A percentile compares a stretch with the other conserved stretches of the same genome.
These are phyloP conservation scores for Astropecten irregularis DNA, from an alignment of 53 echinoderm and acorn worm genomes.

Conservation along the genomic window DNA sequence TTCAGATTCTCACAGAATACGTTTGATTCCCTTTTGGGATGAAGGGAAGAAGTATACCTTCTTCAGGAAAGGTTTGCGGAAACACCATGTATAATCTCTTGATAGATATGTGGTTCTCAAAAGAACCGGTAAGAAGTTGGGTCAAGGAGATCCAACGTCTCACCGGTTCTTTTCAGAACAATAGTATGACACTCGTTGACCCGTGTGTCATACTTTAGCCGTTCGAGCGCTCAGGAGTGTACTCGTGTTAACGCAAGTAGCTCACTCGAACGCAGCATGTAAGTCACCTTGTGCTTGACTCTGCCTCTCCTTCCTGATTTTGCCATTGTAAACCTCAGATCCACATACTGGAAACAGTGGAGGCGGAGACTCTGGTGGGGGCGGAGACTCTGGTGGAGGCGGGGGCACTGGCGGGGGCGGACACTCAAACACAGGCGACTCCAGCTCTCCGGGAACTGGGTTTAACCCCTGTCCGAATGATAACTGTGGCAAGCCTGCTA, in stretches of 20 bases:
- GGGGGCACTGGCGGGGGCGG: neutral
- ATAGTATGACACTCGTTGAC: too few relatives aligned
- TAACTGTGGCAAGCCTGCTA: constrained; percentile 57
- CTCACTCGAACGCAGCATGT: too few relatives aligned
- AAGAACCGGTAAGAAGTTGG: too few relatives aligned
- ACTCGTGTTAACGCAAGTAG: too few relatives aligned
- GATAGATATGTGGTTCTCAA: too few relatives aligned
- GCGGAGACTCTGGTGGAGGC: neutral
- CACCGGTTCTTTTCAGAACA: too few relatives aligned
- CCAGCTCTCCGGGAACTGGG: constrained; percentile 57
- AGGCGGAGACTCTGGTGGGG: neutral
- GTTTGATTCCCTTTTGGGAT: neutral
- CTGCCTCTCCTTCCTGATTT: too few relatives aligned
- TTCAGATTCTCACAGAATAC: neutral
- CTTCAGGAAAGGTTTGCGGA: neutral
- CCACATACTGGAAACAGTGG: constrained; percentile 9
- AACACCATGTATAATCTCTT: neutral
- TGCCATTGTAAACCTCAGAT: neutral
- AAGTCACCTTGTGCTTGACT: too few relatives aligned
- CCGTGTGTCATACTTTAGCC: too few relatives aligned
- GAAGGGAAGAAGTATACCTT: neutral
- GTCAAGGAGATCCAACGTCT: too few relatives aligned
- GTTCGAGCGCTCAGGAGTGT: too few relatives aligned
- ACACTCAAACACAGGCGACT: neutral
- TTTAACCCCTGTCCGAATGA: constrained; percentile 76